Base-by-base conservation (phyloP, 2,888 invertebrate genomes). In the Rhagium mordax region DNA sequence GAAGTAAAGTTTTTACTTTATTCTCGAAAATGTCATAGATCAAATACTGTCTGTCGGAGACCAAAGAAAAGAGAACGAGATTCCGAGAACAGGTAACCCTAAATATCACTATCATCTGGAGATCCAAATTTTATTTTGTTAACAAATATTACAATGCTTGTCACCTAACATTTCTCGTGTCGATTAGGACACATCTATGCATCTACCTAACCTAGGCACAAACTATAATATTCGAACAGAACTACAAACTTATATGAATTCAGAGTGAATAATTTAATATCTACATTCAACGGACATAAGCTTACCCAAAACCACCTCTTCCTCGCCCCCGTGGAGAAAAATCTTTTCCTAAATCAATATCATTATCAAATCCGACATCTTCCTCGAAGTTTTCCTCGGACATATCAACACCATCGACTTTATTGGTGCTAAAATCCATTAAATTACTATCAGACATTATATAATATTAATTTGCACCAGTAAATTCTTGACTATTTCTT, bases 301-400 rank as follows among this genome's bases (percentile, higher is more conserved):
- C 74, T 82, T 86, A 90, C 90, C 89, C 88, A 80, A 90, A 90
- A 66, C 88, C 89, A 71, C 89, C 89, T 79, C 90, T 85, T 29
- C 89, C 85, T 74, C 87, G 81, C 18, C 85, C 88, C 73, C 88
- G 85, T 41, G 18, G 65, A 65, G 88, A 84, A 81, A 89, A 89
- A 81, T 89, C 90, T 78, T 89, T 88, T 74, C 68, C 88, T 70
- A 89, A 87, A 59, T 89, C 86, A 49, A 84, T 82, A 78, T 84
- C 88, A 86, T 84, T 85, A 83, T 87, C 86, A 72, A 86, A 87
- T 60, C 82, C 81, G 24, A 83, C 81, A 76, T 86, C 86, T 68
- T 86, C 85, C 65, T 85, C 84, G 71, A 82, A 86, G 55, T 85
- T 85, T 71, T 86, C 86, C 69, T 83, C 81, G 21, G 75, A 64